Evolutionary conservation across 2,888 invertebrate species (phyloP).

Genomic region (Microchrysa polita): DNA sequence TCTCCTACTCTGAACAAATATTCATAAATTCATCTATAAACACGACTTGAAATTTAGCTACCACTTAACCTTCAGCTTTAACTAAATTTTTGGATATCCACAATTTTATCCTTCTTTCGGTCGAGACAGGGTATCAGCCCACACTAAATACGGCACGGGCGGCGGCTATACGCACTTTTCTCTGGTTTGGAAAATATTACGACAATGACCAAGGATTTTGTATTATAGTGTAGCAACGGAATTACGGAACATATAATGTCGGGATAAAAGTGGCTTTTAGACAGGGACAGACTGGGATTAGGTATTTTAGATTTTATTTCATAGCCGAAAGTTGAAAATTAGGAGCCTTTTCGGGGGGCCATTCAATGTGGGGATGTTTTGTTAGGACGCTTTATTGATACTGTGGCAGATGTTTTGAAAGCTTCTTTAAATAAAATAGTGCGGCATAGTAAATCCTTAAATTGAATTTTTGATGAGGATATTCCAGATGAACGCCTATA

Average conservation of each 20-base stretch:
- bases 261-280: constrained; percentile 1
- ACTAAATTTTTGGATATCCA: constrained; percentile 18
- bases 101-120: background rate
- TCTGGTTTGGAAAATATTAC: constrained; percentile 2
- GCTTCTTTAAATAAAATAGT: too few relatives aligned
- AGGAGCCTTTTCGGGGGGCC: background rate
- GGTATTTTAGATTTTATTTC: background rate
- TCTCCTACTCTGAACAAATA: constrained; percentile 16
- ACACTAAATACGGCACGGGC: background rate
- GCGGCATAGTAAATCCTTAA: too few relatives aligned
- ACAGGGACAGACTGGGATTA: background rate
- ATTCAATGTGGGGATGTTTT: background rate
- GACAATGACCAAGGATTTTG: background rate
- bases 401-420: background rate
- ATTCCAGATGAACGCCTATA: too few relatives aligned
- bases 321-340: background rate
- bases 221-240: background rate
- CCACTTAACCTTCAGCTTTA: constrained; percentile 29
- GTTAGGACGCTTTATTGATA: constrained; percentile 6
- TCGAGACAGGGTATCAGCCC: background rate
- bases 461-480: too few relatives aligned
- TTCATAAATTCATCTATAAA: constrained; percentile 41
- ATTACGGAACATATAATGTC: background rate
- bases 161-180: background rate
- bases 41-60: constrained; percentile 37